Base-by-base conservation (phyloP, 2,888 invertebrate genomes). In the Andrena praecox region DNA sequence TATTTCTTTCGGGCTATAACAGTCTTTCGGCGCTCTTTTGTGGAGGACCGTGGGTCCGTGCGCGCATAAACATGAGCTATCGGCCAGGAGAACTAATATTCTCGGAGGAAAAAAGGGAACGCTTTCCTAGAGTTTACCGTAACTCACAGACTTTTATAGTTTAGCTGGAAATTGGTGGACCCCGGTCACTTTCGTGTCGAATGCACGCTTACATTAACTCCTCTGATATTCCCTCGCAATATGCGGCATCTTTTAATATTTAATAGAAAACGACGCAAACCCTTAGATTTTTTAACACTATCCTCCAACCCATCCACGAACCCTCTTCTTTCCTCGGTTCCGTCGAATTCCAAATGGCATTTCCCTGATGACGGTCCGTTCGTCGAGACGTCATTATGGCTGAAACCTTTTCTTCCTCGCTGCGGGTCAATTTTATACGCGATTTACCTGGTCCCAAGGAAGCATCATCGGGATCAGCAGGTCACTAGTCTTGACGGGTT, bases 121-220 rank as follows among this genome's bases (percentile, higher is more conserved):
- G 84, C 77, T 85, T 86, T 85, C 78, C 80, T 66, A 83, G 78
- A 81, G 85, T 85, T 80, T 62, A 87, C 85, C 88, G 84, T 88
- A 90, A 90, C 87, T 90, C 89, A 87, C 68, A 54, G 68, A 82
- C 76, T 87, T 90, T 91, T 89, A 91, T 91, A 88, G 91, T 89
- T 90, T 86, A 42, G 86, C 84, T 85, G 84, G 89, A 88, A 90
- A 80, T 77, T 67, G 70, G 64, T 62, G 83, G 42, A 33, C 31
- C 59, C 66, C 24, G 27, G 31, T 48, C 67, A 52, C 48, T 68
- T 77, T 73, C 79, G 62, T 56, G 63, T 64, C 54, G 48, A 59
- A 16, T 31, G 70, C 20, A 12, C 12, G 42, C 20, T 69, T 42
- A 42, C 56, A 54, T 54, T 56, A 56, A 27, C 24, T 56, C 10